These are phyloP conservation scores for Phlogophora meticulosa DNA, from an alignment of 2,888 invertebrate species.

Conservation along the genomic window DNA sequence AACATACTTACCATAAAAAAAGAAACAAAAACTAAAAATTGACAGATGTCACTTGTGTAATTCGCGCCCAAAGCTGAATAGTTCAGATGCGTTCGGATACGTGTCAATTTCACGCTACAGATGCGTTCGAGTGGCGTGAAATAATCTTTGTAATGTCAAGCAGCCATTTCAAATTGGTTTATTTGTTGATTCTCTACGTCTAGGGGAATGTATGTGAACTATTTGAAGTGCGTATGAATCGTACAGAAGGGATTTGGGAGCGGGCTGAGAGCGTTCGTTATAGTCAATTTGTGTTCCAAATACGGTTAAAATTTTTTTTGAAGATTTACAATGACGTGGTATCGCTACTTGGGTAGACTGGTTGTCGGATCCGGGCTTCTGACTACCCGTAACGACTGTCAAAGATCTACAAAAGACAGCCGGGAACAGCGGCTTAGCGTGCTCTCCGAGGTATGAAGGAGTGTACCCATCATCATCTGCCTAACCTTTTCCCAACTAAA, in stretches of 20 bases:
- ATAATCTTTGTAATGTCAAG: slow-evolving; percentile 73
- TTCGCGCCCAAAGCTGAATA: slow-evolving; percentile 64
- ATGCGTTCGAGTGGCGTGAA: slow-evolving; percentile 79
- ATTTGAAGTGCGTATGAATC: slow-evolving; percentile 26
- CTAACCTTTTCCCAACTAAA: no score
- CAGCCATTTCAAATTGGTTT: slow-evolving; percentile 74
- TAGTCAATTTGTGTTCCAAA: slow-evolving; percentile 19
- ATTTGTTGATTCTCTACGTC: slow-evolving; percentile 64
- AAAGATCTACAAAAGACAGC: no score
- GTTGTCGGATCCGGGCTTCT: no score
- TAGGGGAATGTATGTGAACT: slow-evolving; percentile 55
- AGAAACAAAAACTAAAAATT: background rate
- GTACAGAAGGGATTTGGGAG: slow-evolving; percentile 1
- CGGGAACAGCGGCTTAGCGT: no score
- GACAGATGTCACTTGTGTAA: slow-evolving; percentile 67
- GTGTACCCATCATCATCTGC: no score
- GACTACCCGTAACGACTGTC: no score
- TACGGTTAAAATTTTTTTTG: background rate
- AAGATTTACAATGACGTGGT: no score
- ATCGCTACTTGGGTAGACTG: no score
- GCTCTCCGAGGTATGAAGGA: no score
- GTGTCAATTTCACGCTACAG: slow-evolving; percentile 81
- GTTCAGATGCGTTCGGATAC: slow-evolving; percentile 69
- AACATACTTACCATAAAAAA: no score
- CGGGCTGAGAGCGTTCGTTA: slow-evolving; percentile 14